Evolutionary conservation across 2,113 vertebrate genomes (phyloP).

Genomic region (Haliaeetus leucogaster): DNA sequence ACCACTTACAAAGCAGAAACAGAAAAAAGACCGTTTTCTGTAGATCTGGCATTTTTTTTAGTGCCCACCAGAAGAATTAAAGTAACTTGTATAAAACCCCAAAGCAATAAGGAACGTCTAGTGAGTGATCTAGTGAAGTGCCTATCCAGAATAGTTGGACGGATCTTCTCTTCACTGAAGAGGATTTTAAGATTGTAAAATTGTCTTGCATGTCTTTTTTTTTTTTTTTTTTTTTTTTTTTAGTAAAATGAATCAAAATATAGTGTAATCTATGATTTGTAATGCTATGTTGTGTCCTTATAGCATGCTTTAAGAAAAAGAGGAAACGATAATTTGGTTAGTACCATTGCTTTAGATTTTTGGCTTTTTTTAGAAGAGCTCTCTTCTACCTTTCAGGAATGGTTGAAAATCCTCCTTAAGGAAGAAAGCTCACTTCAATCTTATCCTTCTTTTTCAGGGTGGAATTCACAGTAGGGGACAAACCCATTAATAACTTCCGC

Average conservation of each 20-base stretch:
- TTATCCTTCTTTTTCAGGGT: constrained; percentile 77
- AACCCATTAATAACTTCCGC: constrained; percentile 95
- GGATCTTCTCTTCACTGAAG: neutral
- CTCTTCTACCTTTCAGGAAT: neutral
- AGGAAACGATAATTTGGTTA: neutral
- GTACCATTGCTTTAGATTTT: neutral
- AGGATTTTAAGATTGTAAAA: neutral
- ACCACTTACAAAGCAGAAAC: neutral
- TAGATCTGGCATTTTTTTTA: neutral
- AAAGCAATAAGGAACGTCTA: neutral
- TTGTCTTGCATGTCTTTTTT: neutral
- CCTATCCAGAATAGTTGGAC: neutral
- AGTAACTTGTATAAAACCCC: neutral
- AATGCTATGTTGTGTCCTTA: neutral
- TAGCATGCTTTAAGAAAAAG: neutral
- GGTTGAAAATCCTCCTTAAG: neutral
- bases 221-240: neutral
- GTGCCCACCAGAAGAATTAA: neutral
- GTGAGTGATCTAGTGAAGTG: neutral
- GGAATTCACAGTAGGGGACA: constrained; percentile 96
- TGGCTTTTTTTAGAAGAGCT: neutral
- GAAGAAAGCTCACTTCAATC: neutral
- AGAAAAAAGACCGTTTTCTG: neutral
- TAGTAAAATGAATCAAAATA: neutral
- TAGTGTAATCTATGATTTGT: neutral